Conservation (phyloP, 1,140 invertebrate species). For the Trichonephila inaurata region DNA sequence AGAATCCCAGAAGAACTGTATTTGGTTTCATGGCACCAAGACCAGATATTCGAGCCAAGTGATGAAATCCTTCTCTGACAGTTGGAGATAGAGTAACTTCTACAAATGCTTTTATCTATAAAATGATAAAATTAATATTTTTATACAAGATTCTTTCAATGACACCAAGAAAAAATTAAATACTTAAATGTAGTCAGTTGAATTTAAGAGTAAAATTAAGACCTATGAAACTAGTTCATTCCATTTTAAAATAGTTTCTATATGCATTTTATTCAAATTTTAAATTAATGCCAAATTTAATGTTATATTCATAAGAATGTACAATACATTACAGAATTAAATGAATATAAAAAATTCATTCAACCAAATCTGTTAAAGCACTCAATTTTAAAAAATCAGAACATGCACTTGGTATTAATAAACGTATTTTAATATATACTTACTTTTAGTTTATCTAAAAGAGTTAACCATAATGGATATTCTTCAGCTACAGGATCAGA, state of each 20-base stretch:
- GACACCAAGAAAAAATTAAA: neutral
- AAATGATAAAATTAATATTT: neutral
- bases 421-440: neutral
- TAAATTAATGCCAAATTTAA: too few relatives aligned
- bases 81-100: slow-evolving; percentile 93
- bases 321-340: too few relatives aligned
- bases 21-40: slow-evolving; percentile 99
- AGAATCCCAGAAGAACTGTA: slow-evolving; percentile 93
- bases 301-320: too few relatives aligned
- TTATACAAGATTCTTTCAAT: neutral
- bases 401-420: too few relatives aligned
- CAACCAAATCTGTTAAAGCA: too few relatives aligned
- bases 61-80: slow-evolving; percentile 94
- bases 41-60: slow-evolving; percentile 94
- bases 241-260: too few relatives aligned
- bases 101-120: slow-evolving; percentile 95
- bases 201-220: too few relatives aligned
- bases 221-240: too few relatives aligned
- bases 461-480: slow-evolving; percentile 91
- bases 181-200: too few relatives aligned
- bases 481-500: slow-evolving; percentile 88
- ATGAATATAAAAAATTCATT: too few relatives aligned
- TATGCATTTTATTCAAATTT: too few relatives aligned
- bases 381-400: too few relatives aligned
- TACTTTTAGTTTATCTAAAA: slow-evolving; percentile 92